Conservation (phyloP, 2,888 invertebrate genomes). For the Ecdyonurus torrentis region DNA sequence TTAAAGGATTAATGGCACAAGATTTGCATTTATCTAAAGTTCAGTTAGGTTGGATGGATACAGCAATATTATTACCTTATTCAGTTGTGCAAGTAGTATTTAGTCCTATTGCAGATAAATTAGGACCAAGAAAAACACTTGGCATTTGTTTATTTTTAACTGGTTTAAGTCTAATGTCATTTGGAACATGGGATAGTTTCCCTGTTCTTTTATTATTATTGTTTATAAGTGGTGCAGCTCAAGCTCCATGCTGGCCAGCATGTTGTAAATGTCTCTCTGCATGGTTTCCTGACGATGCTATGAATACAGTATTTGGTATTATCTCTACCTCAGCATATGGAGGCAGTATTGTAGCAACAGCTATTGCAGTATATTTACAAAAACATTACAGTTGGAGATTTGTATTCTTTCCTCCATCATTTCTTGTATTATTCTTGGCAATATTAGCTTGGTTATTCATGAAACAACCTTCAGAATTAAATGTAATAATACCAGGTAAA, state of each 20-base stretch:
- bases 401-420: conserved; percentile 23
- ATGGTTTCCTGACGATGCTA: conserved; percentile 26
- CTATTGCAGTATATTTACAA: conserved; percentile 26
- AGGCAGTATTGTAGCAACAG: conserved; percentile 28
- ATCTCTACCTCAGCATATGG: conserved; percentile 30
- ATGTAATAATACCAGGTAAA: conserved; percentile 21
- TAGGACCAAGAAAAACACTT: conserved; percentile 26
- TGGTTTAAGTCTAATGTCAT: conserved; percentile 26
- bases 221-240: conserved; percentile 26
- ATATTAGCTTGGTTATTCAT: conserved; percentile 20
- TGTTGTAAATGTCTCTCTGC: conserved; percentile 26
- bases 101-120: conserved; percentile 26
- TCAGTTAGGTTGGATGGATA: conserved; percentile 28
- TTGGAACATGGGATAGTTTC: conserved; percentile 25
- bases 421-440: conserved; percentile 22
- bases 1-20: conserved; percentile 26
- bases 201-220: conserved; percentile 22
- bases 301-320: conserved; percentile 28
- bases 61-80: conserved; percentile 29
- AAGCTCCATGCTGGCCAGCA: conserved; percentile 31
- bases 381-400: conserved; percentile 25
- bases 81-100: conserved; percentile 25
- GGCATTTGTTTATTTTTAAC: conserved; percentile 24
- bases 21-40: conserved; percentile 23
- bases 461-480: conserved; percentile 21